phyloP scores from a whole-genome alignment of 1,140 invertebrate species.

The Heliconius congener region DNA sequence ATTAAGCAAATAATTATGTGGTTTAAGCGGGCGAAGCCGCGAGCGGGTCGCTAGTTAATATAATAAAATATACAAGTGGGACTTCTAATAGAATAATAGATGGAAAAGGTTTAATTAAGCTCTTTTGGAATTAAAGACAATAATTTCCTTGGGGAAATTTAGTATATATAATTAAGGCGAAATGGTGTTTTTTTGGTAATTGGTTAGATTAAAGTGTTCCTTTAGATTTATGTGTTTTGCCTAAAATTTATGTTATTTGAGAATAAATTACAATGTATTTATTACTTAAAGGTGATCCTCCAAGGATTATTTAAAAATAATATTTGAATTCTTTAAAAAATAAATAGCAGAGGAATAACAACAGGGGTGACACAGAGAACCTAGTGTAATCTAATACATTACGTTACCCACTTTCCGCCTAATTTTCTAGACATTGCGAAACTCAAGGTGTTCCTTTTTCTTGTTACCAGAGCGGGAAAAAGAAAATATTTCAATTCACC shows the following conservation, averaged over 20 bases:
- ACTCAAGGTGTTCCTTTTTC: no score
- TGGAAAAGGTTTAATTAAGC: not conserved
- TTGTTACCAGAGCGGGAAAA: no score
- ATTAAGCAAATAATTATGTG: no score
- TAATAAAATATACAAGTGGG: not conserved
- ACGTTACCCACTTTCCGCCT: no score
- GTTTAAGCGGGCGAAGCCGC: no score
- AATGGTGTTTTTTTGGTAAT: not conserved
- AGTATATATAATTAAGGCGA: not conserved
- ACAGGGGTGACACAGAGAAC: no score
- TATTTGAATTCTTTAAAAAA: not conserved
- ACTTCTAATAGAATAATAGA: not conserved
- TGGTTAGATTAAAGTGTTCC: slow-evolving; percentile 8
- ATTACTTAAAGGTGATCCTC: not conserved
- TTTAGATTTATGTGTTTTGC: slow-evolving; percentile 3
- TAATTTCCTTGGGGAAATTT: slow-evolving; percentile 24
- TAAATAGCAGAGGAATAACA: no score
- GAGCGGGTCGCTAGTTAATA: not conserved
- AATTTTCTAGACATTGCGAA: no score
- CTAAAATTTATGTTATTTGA: not conserved
- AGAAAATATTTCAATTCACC: no score
- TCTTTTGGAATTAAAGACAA: not conserved
- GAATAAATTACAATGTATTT: not conserved
- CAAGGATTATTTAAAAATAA: not conserved
- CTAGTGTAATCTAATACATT: no score